phyloP scores from a whole-genome alignment of 35 echinoderm and acorn worm genomes.

The Strongylocentrotus purpuratus region DNA sequence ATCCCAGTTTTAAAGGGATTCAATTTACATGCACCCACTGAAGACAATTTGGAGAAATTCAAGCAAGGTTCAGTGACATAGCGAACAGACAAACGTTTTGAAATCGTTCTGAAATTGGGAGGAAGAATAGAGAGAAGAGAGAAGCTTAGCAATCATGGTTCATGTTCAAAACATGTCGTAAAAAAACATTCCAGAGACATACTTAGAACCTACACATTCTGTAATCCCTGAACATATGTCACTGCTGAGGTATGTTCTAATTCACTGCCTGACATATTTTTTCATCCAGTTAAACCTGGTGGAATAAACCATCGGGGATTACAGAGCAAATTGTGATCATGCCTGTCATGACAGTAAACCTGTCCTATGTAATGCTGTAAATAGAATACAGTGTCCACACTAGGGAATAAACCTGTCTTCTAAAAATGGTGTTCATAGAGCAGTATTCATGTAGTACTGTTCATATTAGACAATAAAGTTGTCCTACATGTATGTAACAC shows the following conservation, averaged over 20 bases:
- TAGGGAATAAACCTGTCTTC: too few relatives aligned
- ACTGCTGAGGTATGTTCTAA: neutral
- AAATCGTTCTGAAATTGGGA: too few relatives aligned
- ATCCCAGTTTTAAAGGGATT: too few relatives aligned
- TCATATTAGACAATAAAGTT: neutral
- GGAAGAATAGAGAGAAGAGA: neutral
- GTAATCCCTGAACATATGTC: neutral
- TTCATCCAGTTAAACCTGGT: neutral
- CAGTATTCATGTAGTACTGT: too few relatives aligned
- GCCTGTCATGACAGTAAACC: neutral
- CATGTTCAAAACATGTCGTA: neutral
- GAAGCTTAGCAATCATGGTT: neutral
- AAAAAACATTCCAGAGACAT: neutral
- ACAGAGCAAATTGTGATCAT: conserved; percentile 10
- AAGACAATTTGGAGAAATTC: too few relatives aligned
- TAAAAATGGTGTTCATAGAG: too few relatives aligned
- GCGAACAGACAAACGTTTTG: too few relatives aligned
- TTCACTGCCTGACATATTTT: conserved; percentile 9
- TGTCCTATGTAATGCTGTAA: neutral
- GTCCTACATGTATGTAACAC: neutral
- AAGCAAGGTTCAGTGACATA: too few relatives aligned
- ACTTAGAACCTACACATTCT: neutral
- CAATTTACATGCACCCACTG: too few relatives aligned
- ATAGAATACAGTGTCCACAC: too few relatives aligned
- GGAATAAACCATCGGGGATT: neutral